These are phyloP conservation scores for Scaptomyza tumidula DNA, from an alignment of 2,888 invertebrate species.

Conservation along the genomic window DNA sequence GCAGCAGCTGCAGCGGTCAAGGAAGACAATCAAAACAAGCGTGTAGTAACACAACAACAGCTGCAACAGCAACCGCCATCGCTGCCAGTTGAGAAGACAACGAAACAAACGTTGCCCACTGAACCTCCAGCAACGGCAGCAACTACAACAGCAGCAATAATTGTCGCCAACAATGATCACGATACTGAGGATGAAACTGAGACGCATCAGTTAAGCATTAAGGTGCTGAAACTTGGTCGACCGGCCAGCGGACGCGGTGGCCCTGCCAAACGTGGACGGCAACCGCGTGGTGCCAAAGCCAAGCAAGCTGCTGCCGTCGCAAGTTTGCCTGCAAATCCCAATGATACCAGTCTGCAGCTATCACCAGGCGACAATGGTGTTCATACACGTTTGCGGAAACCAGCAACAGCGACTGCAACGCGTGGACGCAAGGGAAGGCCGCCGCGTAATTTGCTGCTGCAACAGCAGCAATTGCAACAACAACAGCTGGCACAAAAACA, in stretches of 20 bases:
- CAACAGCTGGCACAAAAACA: constrained; percentile 60
- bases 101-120: constrained; percentile 5
- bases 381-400: constrained; percentile 86
- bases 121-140: constrained; percentile 25
- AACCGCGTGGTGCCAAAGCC: constrained; percentile 81
- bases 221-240: constrained; percentile 61
- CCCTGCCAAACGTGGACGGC: constrained; percentile 77
- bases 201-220: constrained; percentile 59
- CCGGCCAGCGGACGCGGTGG: constrained; percentile 73
- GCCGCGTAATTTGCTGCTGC: constrained; percentile 81
- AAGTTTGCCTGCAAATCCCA: constrained; percentile 35
- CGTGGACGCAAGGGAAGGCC: constrained; percentile 85
- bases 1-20: constrained; percentile 32
- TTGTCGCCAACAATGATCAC: constrained; percentile 72
- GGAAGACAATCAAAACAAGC: constrained; percentile 43
- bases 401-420: constrained; percentile 72
- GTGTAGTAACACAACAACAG: constrained; percentile 25
- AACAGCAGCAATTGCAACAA: constrained; percentile 73
- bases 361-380: constrained; percentile 84
- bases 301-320: constrained; percentile 59
- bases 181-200: constrained; percentile 84
- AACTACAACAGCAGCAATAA: constrained; percentile 15
- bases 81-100: constrained; percentile 27
- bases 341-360: constrained; percentile 34
- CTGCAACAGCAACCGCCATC: constrained; percentile 11